Percentiles rank a stretch among this genome's conserved stretches.
Evolutionary conservation across 1,140 invertebrate genomes (phyloP).

Genomic region (Nomia melanderi): DNA sequence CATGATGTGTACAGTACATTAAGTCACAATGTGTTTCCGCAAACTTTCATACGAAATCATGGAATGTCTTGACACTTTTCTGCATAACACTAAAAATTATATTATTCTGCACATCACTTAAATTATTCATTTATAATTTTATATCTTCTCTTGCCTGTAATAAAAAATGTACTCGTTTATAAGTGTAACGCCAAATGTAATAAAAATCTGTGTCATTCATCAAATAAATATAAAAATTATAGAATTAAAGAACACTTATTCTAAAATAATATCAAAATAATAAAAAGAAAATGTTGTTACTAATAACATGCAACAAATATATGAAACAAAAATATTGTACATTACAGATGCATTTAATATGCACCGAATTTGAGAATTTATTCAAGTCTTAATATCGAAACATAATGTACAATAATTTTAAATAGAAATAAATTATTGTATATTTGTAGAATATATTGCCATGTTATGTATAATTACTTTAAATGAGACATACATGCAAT

Average conservation of each 20-base stretch:
- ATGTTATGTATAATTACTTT: conserved; percentile 1
- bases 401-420: background rate
- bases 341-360: background rate
- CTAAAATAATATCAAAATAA: background rate
- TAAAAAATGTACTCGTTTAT: conserved; percentile 44
- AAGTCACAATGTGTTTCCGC: conserved; percentile 47
- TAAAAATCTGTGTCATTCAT: background rate
- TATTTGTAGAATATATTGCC: conserved; percentile 33
- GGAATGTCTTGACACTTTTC: conserved; percentile 61
- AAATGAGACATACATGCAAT: conserved; percentile 1
- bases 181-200: background rate
- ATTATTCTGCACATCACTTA: conserved; percentile 41
- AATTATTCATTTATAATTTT: conserved; percentile 50
- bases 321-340: conserved; percentile 3
- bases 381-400: conserved; percentile 1
- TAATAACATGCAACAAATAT: background rate
- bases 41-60: conserved; percentile 50
- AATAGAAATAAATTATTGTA: background rate
- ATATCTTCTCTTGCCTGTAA: conserved; percentile 50
- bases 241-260: background rate
- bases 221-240: conserved; percentile 1
- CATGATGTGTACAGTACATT: conserved; percentile 70
- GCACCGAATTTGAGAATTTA: background rate
- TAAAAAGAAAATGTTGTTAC: background rate
- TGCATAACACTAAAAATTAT: conserved; percentile 43